A percentile compares a stretch with the other conserved stretches of the same genome.
Evolutionary conservation across 30 jellyfish, hydroid and myxozoan genomes (phyloP).

Genomic region (Aurelia sp.): DNA sequence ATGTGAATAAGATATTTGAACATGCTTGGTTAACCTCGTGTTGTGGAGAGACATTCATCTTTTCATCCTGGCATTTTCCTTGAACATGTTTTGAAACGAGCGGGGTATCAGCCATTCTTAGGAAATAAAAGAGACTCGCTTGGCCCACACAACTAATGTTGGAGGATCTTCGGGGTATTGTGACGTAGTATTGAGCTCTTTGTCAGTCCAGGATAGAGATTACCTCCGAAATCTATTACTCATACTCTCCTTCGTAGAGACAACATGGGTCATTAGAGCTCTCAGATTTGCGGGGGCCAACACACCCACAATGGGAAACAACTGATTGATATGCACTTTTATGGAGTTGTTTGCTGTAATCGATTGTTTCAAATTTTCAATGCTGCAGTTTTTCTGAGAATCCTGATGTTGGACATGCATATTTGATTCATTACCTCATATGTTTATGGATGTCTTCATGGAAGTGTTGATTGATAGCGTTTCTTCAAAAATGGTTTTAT

Average conservation of each 20-base stretch:
- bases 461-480: neutral
- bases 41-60: too few relatives aligned
- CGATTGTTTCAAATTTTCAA: neutral
- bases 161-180: too few relatives aligned
- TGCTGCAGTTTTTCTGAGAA: neutral
- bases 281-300: neutral
- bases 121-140: too few relatives aligned
- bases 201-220: too few relatives aligned
- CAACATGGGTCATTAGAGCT: neutral
- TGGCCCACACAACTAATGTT: too few relatives aligned
- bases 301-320: neutral
- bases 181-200: too few relatives aligned
- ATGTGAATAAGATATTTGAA: too few relatives aligned
- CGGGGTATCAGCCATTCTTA: too few relatives aligned
- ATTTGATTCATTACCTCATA: neutral
- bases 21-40: too few relatives aligned
- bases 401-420: neutral
- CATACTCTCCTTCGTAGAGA: conserved; percentile 3
- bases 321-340: neutral
- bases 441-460: neutral
- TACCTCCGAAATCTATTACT: neutral
- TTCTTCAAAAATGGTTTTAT: conserved; percentile 11
- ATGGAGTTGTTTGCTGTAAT: neutral
- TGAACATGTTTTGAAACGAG: too few relatives aligned
- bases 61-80: too few relatives aligned